Conservation (phyloP, 92 coral and sea anemone species). For the Porites cylindrica region DNA sequence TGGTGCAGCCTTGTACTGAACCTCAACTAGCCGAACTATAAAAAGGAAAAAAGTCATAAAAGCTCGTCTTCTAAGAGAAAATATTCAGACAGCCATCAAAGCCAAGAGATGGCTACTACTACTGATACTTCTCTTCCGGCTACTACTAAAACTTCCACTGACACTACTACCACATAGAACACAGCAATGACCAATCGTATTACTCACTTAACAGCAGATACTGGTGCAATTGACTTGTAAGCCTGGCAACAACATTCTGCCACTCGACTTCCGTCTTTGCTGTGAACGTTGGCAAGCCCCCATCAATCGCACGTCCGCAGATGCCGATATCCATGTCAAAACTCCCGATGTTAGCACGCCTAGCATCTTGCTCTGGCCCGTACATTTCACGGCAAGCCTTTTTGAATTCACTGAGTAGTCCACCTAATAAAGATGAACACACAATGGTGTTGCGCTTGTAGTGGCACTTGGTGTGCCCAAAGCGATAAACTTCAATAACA, state of each 20-base stretch:
- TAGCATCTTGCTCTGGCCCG: slow-evolving; percentile 39
- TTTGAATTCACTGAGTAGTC: slow-evolving; percentile 36
- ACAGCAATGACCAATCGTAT: slow-evolving; percentile 7
- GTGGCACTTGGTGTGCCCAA: slow-evolving; percentile 44
- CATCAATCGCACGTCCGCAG: slow-evolving; percentile 31
- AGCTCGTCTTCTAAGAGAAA: neutral
- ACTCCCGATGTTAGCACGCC: slow-evolving; percentile 42
- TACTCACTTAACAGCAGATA: slow-evolving; percentile 37
- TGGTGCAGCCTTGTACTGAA: slow-evolving; percentile 43
- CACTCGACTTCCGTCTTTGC: slow-evolving; percentile 40
- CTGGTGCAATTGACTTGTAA: slow-evolving; percentile 39
- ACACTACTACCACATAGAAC: slow-evolving; percentile 9
- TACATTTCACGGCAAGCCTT: slow-evolving; percentile 31
- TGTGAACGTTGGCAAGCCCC: slow-evolving; percentile 37
- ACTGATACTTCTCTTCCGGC: slow-evolving; percentile 22
- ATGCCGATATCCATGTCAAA: slow-evolving; percentile 27
- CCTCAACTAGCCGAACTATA: slow-evolving; percentile 39
- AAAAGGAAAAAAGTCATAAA: neutral
- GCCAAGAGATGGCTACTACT: neutral
- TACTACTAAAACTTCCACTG: slow-evolving; percentile 16
- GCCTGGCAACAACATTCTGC: slow-evolving; percentile 40
- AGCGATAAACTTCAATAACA: slow-evolving; percentile 46
- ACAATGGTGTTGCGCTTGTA: slow-evolving; percentile 46
- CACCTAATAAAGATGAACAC: slow-evolving; percentile 20
- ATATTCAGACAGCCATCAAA: slow-evolving; percentile 16